Evolutionary conservation across 2,797 vertebrate genomes (phyloP), one percentile per base, ranked within the genome.

Genomic region (Rhinella marina): DNA sequence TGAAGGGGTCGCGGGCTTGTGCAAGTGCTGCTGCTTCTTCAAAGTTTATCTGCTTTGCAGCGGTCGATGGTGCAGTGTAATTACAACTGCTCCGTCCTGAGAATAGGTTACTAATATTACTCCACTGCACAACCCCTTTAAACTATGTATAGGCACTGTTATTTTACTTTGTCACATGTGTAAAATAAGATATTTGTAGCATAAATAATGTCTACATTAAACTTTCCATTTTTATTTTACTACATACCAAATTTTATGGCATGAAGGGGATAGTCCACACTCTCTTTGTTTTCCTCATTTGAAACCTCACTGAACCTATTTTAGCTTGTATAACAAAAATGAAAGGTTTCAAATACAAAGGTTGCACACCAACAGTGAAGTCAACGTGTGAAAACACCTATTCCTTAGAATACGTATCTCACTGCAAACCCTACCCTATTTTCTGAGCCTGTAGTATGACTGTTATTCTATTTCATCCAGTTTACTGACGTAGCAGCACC

Each of bases 401-500:
- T 76, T 82, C 59, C 84, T 64, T 76, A 77, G 59, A 85, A 64
- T 57, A 41, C 3, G 5, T 41, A 54, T 88, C 25, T 81, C 54
- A 57, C 50, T 87, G 68, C 23, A 83, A 62, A 68, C 61, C 50
- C 27, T 14, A 86, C 62, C 66, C 68, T 68, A 68, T 64, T 78
- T 79, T 70, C 41, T 66, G 19, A 81, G 29, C 50, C 29, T 82
- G 32, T 77, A 79, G 61, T 66, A 89, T 89, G 80, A 86, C 84
- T 82, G 50, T 89, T 82, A 19, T 82, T 78, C 62, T 86, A 66
- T 79, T 86, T 78, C 62, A 86, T 89, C 80, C 73, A 86, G 76
- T 61, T 59, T 89, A 86, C 88, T 89, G 88, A 89, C 84, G 88
- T 89, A 86, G 84, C 88, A 89, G 80, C 72, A 83, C 73, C 62